phyloP scores from a whole-genome alignment of 2,888 invertebrate genomes.

The Drosophila stalkeri region DNA sequence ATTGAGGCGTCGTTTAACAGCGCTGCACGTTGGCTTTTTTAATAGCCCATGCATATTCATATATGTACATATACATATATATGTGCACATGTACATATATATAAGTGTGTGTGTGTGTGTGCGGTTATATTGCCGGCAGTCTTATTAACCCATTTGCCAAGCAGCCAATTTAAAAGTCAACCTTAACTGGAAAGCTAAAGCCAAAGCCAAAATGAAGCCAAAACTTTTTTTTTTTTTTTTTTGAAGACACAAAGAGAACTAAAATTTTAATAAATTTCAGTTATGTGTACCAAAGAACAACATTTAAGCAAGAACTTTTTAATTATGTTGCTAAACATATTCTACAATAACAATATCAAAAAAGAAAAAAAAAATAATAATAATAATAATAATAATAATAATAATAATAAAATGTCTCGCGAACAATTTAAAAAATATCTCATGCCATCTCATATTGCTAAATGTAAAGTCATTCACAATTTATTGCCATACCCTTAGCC shows the following conservation, averaged over 20 bases:
- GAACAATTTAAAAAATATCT: no score
- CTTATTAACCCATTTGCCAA: slow-evolving; percentile 63
- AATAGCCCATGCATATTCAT: slow-evolving; percentile 52
- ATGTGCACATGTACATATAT: neutral
- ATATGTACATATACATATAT: neutral
- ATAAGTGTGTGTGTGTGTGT: neutral
- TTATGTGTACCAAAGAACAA: neutral
- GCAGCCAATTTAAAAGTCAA: slow-evolving; percentile 54
- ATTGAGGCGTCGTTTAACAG: slow-evolving; percentile 69
- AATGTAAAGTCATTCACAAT: neutral
- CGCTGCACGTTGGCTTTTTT: slow-evolving; percentile 70
- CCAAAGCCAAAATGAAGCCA: neutral
- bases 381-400: no score
- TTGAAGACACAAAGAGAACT: neutral
- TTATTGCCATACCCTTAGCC: neutral
- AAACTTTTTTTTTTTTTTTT: slow-evolving; percentile 2
- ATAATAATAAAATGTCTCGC: neutral
- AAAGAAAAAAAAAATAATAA: no score
- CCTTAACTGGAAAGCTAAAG: slow-evolving; percentile 15
- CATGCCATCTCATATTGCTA: neutral
- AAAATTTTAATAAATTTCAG: neutral
- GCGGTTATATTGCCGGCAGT: slow-evolving; percentile 33
- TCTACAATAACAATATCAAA: no score
- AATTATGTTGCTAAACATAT: neutral
- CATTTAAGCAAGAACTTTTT: neutral